Percentiles rank a stretch among this genome's conserved stretches.
Evolutionary conservation across 2,113 vertebrate species (phyloP).

Genomic region (Emberiza fucata): DNA sequence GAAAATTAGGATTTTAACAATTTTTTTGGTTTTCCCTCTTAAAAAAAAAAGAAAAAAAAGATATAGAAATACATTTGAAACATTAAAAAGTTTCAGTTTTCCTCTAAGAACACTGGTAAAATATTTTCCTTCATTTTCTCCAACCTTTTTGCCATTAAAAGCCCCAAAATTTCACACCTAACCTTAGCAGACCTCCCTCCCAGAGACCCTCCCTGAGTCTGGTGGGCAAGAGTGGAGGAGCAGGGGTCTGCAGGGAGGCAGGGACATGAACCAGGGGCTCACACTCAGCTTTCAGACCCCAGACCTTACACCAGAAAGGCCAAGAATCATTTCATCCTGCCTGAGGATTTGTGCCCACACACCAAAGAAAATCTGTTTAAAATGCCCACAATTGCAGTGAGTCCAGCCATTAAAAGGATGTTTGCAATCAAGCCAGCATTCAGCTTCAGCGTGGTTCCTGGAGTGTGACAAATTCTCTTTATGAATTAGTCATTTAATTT

Average conservation of each 20-base stretch:
- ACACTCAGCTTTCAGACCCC: background rate
- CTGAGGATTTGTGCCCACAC: background rate
- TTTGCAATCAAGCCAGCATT: conserved; percentile 61
- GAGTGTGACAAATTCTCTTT: conserved; percentile 27
- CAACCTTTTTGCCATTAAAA: background rate
- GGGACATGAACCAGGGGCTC: background rate
- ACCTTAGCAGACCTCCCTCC: background rate
- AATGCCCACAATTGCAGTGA: background rate
- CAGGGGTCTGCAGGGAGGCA: background rate
- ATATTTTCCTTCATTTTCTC: background rate
- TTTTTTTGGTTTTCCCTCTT: background rate
- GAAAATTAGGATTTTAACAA: background rate
- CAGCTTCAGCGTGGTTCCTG: background rate
- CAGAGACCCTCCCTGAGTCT: background rate
- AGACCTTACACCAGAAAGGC: background rate
- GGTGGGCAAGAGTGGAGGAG: background rate
- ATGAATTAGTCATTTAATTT: conserved; percentile 62
- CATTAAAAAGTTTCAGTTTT: background rate
- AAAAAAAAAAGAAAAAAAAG: background rate
- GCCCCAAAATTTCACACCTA: background rate
- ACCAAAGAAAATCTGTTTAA: background rate
- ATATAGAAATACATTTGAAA: background rate
- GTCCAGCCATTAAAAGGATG: background rate
- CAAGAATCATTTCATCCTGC: background rate
- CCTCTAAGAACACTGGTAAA: background rate